Evolutionary conservation across 1,140 invertebrate species (phyloP).

Genomic region (Drosophila kurseongensis): DNA sequence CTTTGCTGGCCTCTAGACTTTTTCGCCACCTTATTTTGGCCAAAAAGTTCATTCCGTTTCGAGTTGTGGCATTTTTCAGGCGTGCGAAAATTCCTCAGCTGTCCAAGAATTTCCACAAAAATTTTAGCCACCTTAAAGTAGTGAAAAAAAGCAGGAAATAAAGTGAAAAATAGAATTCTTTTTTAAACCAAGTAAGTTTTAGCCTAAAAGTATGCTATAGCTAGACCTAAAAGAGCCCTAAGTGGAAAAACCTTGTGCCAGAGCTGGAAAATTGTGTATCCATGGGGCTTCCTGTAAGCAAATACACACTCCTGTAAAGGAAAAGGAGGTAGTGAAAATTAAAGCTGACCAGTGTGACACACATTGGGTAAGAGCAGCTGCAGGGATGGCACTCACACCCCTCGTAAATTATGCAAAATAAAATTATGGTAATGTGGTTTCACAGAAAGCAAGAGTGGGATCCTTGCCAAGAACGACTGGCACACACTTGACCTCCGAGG

Average conservation of each 20-base stretch:
- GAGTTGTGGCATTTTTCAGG: conserved; percentile 75
- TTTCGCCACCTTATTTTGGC: conserved; percentile 43
- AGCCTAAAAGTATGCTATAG: conserved; percentile 18
- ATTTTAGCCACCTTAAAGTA: conserved; percentile 12
- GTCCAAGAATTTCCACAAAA: conserved; percentile 19
- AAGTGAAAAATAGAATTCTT: neutral
- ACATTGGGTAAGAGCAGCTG: conserved; percentile 20
- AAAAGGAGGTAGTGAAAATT: conserved; percentile 14
- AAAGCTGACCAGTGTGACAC: conserved; percentile 51
- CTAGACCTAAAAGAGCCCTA: neutral
- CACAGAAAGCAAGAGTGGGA: conserved; percentile 50
- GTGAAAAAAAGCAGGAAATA: neutral
- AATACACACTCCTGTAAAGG: conserved; percentile 46
- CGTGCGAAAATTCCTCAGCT: conserved; percentile 53
- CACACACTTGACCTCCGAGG: conserved; percentile 40
- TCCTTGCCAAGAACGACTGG: conserved; percentile 26
- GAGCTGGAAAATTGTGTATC: conserved; percentile 74
- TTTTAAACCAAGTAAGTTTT: conserved; percentile 27
- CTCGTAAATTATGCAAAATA: conserved; percentile 52
- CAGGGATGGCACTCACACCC: neutral
- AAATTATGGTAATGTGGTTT: conserved; percentile 60
- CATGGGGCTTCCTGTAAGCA: conserved; percentile 42
- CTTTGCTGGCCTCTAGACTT: conserved; percentile 14
- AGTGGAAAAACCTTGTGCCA: conserved; percentile 34
- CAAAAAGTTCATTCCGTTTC: conserved; percentile 65